Evolutionary conservation across 2,888 invertebrate species (phyloP).

Genomic region (Trichopria drosophilae): DNA sequence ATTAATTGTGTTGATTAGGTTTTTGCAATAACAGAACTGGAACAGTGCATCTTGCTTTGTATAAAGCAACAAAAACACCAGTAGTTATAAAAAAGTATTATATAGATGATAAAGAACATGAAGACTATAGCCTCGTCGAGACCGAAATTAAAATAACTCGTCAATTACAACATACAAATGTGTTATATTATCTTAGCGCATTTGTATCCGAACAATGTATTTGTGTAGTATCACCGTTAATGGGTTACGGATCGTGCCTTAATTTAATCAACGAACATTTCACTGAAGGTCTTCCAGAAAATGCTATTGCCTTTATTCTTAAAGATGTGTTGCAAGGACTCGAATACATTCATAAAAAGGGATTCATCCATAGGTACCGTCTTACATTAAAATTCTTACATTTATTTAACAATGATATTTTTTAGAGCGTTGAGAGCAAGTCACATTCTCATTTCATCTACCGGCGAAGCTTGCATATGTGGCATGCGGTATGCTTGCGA

Average conservation of each 20-base stretch:
- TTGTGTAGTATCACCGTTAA: constrained; percentile 78
- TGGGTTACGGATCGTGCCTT: constrained; percentile 82
- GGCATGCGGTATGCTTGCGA: constrained; percentile 80
- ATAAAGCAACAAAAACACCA: constrained; percentile 67
- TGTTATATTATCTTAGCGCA: constrained; percentile 73
- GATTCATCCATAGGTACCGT: constrained; percentile 78
- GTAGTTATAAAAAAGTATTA: constrained; percentile 77
- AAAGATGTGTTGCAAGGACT: constrained; percentile 78
- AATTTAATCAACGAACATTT: constrained; percentile 79
- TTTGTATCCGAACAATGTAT: constrained; percentile 80
- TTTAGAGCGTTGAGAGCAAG: constrained; percentile 79
- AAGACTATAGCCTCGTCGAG: constrained; percentile 68
- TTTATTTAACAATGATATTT: constrained; percentile 33
- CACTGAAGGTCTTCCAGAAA: constrained; percentile 76
- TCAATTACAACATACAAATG: constrained; percentile 78
- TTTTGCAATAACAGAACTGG: constrained; percentile 73
- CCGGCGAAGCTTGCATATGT: constrained; percentile 73
- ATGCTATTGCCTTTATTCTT: constrained; percentile 77
- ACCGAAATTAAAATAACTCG: constrained; percentile 78
- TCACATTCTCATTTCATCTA: constrained; percentile 77
- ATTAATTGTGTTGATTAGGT: too few relatives aligned
- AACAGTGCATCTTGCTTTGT: constrained; percentile 71
- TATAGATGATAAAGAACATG: constrained; percentile 68
- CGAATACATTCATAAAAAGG: constrained; percentile 81
- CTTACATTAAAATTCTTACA: constrained; percentile 8